Percentiles rank a stretch among this genome's conserved stretches.
These are phyloP conservation scores for Drosophila eohydei DNA, from an alignment of 2,888 invertebrate species.

Conservation along the genomic window DNA sequence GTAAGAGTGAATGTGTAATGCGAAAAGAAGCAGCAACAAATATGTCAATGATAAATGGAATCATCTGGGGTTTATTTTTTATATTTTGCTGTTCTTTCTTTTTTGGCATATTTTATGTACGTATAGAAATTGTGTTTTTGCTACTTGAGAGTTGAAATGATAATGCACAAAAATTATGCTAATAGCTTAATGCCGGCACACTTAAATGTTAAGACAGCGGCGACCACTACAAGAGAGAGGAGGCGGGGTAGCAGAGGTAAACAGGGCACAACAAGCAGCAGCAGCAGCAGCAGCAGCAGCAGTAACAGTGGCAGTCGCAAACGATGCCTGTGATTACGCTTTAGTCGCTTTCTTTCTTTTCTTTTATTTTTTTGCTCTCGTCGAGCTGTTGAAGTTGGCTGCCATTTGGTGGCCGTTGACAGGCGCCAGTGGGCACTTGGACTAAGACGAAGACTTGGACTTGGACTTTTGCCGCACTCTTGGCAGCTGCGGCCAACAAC, in stretches of 20 bases:
- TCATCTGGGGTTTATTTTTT: constrained; percentile 19
- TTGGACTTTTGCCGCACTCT: constrained; percentile 51
- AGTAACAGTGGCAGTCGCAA: not conserved
- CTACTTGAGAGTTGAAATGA: constrained; percentile 46
- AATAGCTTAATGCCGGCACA: constrained; percentile 74
- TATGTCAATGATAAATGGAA: constrained; percentile 71
- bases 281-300: not conserved
- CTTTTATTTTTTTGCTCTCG: constrained; percentile 30
- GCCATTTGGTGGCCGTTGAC: constrained; percentile 47
- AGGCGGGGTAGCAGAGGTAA: too few relatives aligned
- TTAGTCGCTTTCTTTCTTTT: constrained; percentile 21
- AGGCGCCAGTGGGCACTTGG: constrained; percentile 57
- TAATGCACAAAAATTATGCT: constrained; percentile 77
- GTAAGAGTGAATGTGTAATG: constrained; percentile 30
- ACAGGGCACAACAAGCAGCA: too few relatives aligned
- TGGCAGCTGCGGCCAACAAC: constrained; percentile 69
- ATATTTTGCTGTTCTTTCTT: not conserved
- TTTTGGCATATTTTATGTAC: not conserved
- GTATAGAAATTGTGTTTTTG: constrained; percentile 29
- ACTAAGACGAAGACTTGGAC: constrained; percentile 46
- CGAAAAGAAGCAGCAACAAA: constrained; percentile 26
- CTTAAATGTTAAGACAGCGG: constrained; percentile 70
- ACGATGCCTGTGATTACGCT: constrained; percentile 48
- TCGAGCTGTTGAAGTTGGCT: constrained; percentile 41
- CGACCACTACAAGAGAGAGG: constrained; percentile 27